Conservation (phyloP, 2,888 invertebrate genomes). For the Ethmia dodecea region DNA sequence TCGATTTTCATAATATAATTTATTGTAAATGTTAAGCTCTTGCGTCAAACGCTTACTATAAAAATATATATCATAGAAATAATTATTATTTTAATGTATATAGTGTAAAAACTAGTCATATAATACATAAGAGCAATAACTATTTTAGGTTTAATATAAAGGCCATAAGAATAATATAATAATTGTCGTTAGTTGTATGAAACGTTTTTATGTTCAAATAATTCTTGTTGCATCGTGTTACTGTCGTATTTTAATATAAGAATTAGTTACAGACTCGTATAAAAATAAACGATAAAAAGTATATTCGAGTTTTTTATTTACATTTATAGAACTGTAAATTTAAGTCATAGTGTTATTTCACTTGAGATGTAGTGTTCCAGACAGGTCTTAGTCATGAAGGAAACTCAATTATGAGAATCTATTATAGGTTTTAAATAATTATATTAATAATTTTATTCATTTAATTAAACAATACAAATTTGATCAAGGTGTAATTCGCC, state of each 20-base stretch:
- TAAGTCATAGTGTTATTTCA: too few relatives aligned
- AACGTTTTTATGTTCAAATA: conserved; percentile 28
- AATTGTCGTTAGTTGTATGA: conserved; percentile 15
- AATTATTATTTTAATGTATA: conserved; percentile 24
- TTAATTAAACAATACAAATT: too few relatives aligned
- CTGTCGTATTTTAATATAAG: conserved; percentile 23
- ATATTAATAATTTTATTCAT: too few relatives aligned
- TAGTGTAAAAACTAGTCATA: conserved; percentile 25
- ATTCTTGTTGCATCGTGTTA: conserved; percentile 36
- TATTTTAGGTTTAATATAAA: conserved; percentile 18
- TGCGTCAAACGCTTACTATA: conserved; percentile 5
- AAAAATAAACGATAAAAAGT: conserved; percentile 26
- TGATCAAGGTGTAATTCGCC: too few relatives aligned
- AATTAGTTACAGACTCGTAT: conserved; percentile 23
- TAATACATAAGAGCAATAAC: conserved; percentile 37
- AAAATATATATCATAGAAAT: neutral
- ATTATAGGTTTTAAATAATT: too few relatives aligned
- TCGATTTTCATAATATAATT: too few relatives aligned
- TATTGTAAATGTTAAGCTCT: too few relatives aligned
- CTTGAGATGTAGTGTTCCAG: too few relatives aligned
- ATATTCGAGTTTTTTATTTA: too few relatives aligned
- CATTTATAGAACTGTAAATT: too few relatives aligned
- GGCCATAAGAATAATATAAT: conserved; percentile 27
- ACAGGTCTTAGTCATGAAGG: too few relatives aligned
- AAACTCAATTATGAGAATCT: too few relatives aligned